These are phyloP conservation scores for Lepidothrix coronata DNA, from an alignment of 2,113 vertebrate species.

Conservation along the genomic window DNA sequence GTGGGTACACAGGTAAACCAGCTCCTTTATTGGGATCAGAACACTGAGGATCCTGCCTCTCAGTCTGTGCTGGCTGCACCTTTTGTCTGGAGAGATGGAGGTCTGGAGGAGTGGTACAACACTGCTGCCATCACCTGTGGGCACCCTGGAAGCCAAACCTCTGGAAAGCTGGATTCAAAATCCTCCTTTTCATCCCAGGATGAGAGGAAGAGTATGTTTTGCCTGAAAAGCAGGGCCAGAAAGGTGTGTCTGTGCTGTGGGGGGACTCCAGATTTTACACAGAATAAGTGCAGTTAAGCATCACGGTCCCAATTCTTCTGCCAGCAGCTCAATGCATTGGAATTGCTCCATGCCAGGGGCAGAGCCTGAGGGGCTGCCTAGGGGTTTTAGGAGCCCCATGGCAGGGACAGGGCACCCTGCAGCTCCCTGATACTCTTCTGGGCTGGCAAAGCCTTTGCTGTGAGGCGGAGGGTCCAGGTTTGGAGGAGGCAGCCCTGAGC, in stretches of 20 bases:
- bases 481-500: neutral
- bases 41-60: accelerated
- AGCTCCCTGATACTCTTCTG: neutral
- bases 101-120: neutral
- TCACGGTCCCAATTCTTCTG: accelerated
- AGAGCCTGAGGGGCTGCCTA: neutral
- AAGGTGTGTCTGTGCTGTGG: neutral
- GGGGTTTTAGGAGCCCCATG: neutral
- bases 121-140: accelerated
- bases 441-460: neutral
- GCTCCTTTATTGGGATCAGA: neutral
- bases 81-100: neutral
- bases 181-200: neutral
- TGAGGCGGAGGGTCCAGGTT: neutral
- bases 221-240: neutral
- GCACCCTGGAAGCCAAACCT: neutral
- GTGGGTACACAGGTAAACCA: neutral
- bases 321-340: accelerated
- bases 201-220: neutral
- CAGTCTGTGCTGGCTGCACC: neutral
- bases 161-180: neutral
- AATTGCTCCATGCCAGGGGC: neutral
- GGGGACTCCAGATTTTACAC: neutral
- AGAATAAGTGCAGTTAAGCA: neutral
- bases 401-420: neutral